Evolutionary conservation across 2,113 vertebrate genomes (phyloP).

Genomic region (Malurus melanocephalus): DNA sequence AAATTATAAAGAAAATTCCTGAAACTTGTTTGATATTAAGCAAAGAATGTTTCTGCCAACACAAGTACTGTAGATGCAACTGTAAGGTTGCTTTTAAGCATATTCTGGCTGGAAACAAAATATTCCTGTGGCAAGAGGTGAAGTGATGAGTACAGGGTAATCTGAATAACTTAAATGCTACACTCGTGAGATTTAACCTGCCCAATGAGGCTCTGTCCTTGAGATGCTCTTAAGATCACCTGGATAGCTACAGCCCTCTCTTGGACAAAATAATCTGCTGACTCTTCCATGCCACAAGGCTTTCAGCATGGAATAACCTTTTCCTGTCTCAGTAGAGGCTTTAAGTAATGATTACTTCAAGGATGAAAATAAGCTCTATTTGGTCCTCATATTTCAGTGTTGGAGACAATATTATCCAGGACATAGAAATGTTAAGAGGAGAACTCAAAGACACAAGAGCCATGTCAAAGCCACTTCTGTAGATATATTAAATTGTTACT

Average conservation of each 20-base stretch:
- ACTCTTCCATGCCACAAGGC: neutral
- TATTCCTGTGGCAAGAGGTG: neutral
- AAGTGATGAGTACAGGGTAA: neutral
- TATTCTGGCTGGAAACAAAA: neutral
- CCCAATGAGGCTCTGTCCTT: neutral
- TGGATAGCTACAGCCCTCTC: neutral
- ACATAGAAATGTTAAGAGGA: neutral
- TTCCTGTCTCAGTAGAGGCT: neutral
- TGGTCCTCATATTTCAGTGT: neutral
- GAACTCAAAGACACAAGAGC: neutral
- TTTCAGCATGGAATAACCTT: neutral
- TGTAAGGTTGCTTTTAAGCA: neutral
- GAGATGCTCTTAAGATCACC: neutral
- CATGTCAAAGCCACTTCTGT: neutral
- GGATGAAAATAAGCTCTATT: neutral
- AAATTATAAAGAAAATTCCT: neutral
- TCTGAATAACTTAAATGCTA: neutral
- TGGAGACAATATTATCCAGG: neutral
- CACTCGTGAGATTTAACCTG: neutral
- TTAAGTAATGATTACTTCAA: neutral
- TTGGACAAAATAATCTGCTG: neutral
- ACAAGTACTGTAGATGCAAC: neutral
- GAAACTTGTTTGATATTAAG: neutral
- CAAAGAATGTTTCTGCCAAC: neutral
- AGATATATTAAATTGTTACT: neutral